A percentile compares a stretch with the other conserved stretches of the same genome.
Conservation (phyloP, 2,113 vertebrate genomes). For the Myrmecophaga tridactyla region DNA sequence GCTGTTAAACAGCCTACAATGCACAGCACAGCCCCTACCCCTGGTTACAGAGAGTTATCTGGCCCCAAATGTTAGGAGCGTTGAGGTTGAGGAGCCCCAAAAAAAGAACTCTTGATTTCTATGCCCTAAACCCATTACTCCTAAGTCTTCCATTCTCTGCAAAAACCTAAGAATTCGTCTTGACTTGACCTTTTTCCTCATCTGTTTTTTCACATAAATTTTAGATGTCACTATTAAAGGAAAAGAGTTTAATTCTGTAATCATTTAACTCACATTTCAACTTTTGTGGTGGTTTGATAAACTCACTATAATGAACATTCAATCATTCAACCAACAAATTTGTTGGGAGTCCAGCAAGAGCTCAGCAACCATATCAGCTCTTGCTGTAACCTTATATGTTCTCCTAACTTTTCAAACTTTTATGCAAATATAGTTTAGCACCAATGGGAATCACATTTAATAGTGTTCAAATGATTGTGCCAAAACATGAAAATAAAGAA, state of each 20-base stretch:
- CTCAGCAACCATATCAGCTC: neutral
- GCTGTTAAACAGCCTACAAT: accelerated
- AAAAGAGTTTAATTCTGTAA: neutral
- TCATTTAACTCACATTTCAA: neutral
- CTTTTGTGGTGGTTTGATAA: neutral
- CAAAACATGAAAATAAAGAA: neutral
- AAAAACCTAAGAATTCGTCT: neutral
- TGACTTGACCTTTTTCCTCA: neutral
- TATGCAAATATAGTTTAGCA: too few species aligned
- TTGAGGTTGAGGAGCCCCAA: neutral
- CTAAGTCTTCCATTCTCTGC: neutral
- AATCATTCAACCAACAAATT: neutral
- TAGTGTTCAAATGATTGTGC: neutral
- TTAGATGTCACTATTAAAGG: neutral
- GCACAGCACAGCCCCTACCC: neutral
- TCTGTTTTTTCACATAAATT: neutral
- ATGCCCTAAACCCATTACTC: neutral
- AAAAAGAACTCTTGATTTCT: neutral
- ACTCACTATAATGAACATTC: neutral
- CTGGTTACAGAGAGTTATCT: neutral
- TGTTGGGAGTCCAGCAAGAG: neutral
- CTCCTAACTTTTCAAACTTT: neutral
- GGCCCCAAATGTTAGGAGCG: neutral
- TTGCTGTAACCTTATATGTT: neutral
- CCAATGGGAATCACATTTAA: neutral